Evolutionary conservation across 2,113 vertebrate genomes (phyloP).

Genomic region (Charina bottae): DNA sequence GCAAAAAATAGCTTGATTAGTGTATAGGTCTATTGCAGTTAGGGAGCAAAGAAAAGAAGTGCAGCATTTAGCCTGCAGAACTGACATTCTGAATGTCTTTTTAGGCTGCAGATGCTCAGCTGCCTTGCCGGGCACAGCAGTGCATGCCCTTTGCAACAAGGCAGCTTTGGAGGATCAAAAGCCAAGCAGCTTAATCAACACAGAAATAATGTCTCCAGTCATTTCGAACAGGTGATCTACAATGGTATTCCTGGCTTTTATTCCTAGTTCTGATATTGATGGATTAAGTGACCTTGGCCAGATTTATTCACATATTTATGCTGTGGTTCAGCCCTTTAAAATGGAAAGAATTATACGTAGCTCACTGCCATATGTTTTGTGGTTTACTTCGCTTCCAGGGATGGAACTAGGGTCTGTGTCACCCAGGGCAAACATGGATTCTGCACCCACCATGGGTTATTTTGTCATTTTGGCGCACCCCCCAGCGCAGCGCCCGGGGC

Average conservation of each 20-base stretch:
- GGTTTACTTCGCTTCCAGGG: background rate
- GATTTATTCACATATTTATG: background rate
- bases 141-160: slow-evolving; percentile 60
- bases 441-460: no score
- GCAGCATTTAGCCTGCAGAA: slow-evolving; percentile 62
- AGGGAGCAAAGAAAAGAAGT: slow-evolving; percentile 52
- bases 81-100: slow-evolving; percentile 54
- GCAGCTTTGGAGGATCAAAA: slow-evolving; percentile 56
- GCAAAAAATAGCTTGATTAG: slow-evolving; percentile 73
- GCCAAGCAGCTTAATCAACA: slow-evolving; percentile 13
- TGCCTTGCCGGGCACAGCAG: slow-evolving; percentile 26
- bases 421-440: no score
- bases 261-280: accelerated
- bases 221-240: background rate
- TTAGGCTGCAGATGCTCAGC: slow-evolving; percentile 54
- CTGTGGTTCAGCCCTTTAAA: background rate
- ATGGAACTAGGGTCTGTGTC: no score
- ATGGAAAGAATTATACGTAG: background rate
- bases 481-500: no score
- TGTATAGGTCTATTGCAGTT: slow-evolving; percentile 57
- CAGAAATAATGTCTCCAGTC: background rate
- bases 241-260: background rate
- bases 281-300: slow-evolving; percentile 29
- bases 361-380: background rate
- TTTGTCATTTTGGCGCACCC: no score